Base-by-base conservation (phyloP, 64 coral and sea anemone species). In the Astreopora myriophthalma region DNA sequence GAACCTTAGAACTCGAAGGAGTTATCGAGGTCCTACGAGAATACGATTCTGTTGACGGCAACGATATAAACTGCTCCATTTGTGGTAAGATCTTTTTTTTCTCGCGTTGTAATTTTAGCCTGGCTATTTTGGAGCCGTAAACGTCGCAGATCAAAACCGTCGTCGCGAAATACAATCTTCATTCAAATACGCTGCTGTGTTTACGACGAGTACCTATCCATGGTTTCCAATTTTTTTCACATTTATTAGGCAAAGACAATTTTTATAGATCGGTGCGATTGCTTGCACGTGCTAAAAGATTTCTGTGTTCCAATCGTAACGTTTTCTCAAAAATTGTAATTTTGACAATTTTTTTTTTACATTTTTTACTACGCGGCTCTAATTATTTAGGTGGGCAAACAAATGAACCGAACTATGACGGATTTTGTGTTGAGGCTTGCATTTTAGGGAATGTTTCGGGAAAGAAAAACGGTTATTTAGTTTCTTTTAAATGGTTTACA, bases 51-150 rank as follows among this genome's bases (percentile, higher is more conserved):
- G 51, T 96, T 22, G 97, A 95, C 71, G 97, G 97, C 66, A 91
- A 85, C 39, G 97, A 99, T 36, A 99, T 99, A 55, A 99, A 93
- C 75, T 99, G 97, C 68, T 99, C 86, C 75, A 99, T 99, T 90
- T 99, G 97, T 91, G 97, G 97, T 99, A 42, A 96, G 94, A 73
- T 34, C 60, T 68, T 74, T 69, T 76, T 82, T 62, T 87, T 37
- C 14, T 81, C 78, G 28, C 22, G 0, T 83, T 37, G 16, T 64
- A 65, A 19, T 26, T 60, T 60, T 34, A 8, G 17, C 14, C 25
- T 61, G 27, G 49, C 36, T 64, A 35, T 83, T 83, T 79, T 34
- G 9, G 57, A 14, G 19, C 17, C 57, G 55, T 64, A 38, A 26
- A 83, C 52, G 33, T 8, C 58, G 31, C 23, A 61, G 61, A 39